Base-by-base conservation (phyloP, 2,113 vertebrate species). In the Camelus dromedarius region DNA sequence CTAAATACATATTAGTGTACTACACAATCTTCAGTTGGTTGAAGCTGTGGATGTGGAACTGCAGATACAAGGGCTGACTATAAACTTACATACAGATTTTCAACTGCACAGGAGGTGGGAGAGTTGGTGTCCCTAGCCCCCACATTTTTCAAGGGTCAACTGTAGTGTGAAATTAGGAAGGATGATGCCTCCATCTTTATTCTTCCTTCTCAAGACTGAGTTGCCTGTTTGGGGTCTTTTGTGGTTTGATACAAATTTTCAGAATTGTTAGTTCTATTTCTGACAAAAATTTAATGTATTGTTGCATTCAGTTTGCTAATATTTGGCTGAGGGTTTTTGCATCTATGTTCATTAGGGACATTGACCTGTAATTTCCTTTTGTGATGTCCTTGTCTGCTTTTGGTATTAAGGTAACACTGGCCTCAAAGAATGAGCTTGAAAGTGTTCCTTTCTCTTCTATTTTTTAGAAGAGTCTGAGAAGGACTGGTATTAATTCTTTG, bases 91-190 rank as follows among this genome's bases (percentile, higher is more conserved):
- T 12, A 64, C 12, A 64, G 11, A 64, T 64, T 76, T 79, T 80
- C 54, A 54, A 56, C 13, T 80, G n/a, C 52, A 80, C 52, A 80
- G 13, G 24, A 12, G n/a, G 20, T 56, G 52, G 52, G 76, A 79
- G 8, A 80, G 52, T 56, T 80, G 32, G 50, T 80, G 52, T 1
- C 52, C 52, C 52, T 56, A 56, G 26, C n/a, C 54, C 54, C 52
- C 52, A 9, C 52, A 56, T 1, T 80, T 20, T 80, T 80, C 76
- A 80, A 16, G 52, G 20, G 13, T 80, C 50, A 79, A 80, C n/a
- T 80, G 28, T 56, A 73, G 28, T 30, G 82, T 94, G 85, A 94
- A 89, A 52, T 88, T 28, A 94, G 67, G n/a, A 82, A 88, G 38
- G 19, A 50, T 56, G 48, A 82, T 48, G 8, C 28, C 54, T 94